Evolutionary conservation across 1,140 invertebrate species (phyloP).

Genomic region (Drosophila insularis): DNA sequence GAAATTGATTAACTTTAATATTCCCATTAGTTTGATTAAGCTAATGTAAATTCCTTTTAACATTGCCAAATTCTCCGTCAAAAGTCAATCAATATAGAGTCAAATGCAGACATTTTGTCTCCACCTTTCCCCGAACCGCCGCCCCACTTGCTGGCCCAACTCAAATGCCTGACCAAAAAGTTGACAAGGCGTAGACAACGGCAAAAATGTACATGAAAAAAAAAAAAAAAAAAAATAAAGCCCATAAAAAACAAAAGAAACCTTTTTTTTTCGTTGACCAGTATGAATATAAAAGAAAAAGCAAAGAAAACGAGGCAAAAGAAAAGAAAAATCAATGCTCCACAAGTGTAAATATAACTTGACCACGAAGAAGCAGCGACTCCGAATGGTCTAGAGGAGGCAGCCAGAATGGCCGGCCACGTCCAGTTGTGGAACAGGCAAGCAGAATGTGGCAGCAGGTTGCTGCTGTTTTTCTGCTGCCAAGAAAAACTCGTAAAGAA

Average conservation of each 20-base stretch:
- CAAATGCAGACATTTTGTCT: conserved; percentile 15
- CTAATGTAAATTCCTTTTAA: not conserved
- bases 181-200: conserved; percentile 63
- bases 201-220: conserved; percentile 27
- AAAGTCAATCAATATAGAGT: conserved; percentile 22
- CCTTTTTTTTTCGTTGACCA: conserved; percentile 25
- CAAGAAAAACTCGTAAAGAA: conserved; percentile 45
- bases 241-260: conserved; percentile 7
- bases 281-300: conserved; percentile 19
- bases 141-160: conserved; percentile 51
- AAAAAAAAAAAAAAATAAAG: conserved; percentile 18
- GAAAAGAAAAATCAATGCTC: conserved; percentile 61
- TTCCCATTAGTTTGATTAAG: not conserved
- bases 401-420: conserved; percentile 57
- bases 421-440: conserved; percentile 71
- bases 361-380: conserved; percentile 52
- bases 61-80: not conserved
- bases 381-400: not conserved
- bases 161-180: conserved; percentile 64
- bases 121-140: too few relatives aligned
- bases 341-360: conserved; percentile 76
- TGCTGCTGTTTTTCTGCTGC: conserved; percentile 7
- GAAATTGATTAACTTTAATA: too few relatives aligned
- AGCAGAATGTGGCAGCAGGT: conserved; percentile 63
- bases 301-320: conserved; percentile 25